A percentile compares a stretch with the other conserved stretches of the same genome.
Evolutionary conservation across 2,888 invertebrate genomes (phyloP).

Genomic region (Siphlonurus alternatus): DNA sequence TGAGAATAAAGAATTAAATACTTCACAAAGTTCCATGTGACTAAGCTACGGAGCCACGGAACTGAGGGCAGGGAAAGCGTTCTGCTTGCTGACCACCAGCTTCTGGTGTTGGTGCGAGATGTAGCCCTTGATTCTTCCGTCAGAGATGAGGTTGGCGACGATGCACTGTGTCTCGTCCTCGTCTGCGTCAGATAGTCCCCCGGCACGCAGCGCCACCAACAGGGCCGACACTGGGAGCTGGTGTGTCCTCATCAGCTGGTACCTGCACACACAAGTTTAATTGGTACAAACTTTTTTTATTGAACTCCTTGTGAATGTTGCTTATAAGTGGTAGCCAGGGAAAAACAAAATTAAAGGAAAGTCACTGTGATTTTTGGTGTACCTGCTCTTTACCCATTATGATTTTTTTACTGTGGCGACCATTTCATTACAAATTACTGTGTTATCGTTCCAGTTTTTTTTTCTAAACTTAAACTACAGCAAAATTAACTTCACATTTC

Average conservation of each 20-base stretch:
- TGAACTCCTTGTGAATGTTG: no score
- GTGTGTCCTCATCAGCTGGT: constrained; percentile 56
- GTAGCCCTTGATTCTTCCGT: constrained; percentile 96
- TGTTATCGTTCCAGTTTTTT: no score
- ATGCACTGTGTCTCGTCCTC: constrained; percentile 93
- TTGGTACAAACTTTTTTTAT: no score
- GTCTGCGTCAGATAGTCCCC: constrained; percentile 62
- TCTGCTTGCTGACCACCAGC: constrained; percentile 92
- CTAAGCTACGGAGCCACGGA: constrained; percentile 9
- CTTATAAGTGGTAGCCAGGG: background rate
- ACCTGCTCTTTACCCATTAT: no score
- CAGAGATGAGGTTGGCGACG: constrained; percentile 88
- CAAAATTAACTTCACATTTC: no score
- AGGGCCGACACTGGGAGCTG: constrained; percentile 78
- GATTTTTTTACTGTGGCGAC: no score
- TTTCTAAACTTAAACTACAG: no score
- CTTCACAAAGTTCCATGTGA: no score
- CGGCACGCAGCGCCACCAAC: constrained; percentile 61
- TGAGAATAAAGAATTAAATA: no score
- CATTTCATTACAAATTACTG: no score
- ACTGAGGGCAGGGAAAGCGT: constrained; percentile 62
- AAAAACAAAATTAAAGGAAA: background rate
- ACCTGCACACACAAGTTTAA: constrained; percentile 22
- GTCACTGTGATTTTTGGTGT: background rate
- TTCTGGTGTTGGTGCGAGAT: constrained; percentile 95